Evolutionary conservation across 2,888 invertebrate genomes (phyloP), one percentile per base, ranked within the genome.

Genomic region (Pseudococcus viburni): DNA sequence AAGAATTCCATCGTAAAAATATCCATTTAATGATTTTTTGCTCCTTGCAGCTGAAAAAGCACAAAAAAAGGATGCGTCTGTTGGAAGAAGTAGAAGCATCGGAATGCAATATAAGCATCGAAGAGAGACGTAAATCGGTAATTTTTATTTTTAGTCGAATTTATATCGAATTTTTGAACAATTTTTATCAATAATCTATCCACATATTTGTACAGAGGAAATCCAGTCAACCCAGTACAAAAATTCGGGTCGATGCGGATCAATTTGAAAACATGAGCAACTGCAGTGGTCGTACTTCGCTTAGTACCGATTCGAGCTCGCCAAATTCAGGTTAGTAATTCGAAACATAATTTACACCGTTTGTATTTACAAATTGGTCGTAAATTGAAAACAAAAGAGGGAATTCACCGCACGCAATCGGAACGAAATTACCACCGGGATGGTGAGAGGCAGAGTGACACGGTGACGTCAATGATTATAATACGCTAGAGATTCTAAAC

Each of bases 211-310:
- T 33, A 33, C 22, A 88, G 88, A 88, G 84, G 73, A 42, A 64
- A 26, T 84, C 59, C n/a, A 88, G 84, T 68, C 88, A 88, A 48
- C 3, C 84, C 0, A 64, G 48, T 12, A 26, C 80, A 73, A 84
- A 39, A 68, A 68, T 19, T 19, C 42, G 59, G 6, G 64, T 22
- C 84, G 64, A 51, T 88, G 12, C 59, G n/a, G 88, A 88, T n/a
- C 88, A 88, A 17, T 88, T 73, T 83, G 88, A 88, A 59, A 88
- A 88, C 80, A 51, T 85, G 84, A 88, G 88, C n/a, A 88, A 85
- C 55, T 26, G 42, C 46, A 85, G 88, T 19, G 85, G 85, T 17
- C 88, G 84, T 17, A 88, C 85, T 22, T 84, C 88, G 7, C n/a
- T 85, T 0, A 88, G 85, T 73, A 88, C 85, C 8, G 88, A 88